Evolutionary conservation across 2,797 vertebrate genomes (phyloP).

Genomic region (Trichosurus vulpecula): DNA sequence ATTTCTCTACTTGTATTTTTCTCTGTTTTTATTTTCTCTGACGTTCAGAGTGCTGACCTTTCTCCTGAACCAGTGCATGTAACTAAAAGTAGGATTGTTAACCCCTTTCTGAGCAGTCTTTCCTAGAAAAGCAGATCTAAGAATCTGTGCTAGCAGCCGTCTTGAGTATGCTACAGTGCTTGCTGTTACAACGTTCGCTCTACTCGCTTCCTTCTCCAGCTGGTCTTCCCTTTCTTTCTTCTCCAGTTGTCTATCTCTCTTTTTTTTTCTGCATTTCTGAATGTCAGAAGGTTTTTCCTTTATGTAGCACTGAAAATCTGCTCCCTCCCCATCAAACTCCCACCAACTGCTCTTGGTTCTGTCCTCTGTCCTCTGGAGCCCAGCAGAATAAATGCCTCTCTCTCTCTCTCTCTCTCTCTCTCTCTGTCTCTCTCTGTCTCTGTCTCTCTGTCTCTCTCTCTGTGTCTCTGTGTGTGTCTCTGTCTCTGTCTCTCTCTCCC

Average conservation of each 20-base stretch:
- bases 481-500: no score
- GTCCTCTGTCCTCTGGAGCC: neutral
- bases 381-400: neutral
- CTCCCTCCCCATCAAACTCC: neutral
- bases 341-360: neutral
- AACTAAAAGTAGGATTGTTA: no score
- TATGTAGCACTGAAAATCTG: neutral
- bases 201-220: neutral
- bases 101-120: no score
- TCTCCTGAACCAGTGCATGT: no score
- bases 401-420: neutral
- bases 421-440: accelerated
- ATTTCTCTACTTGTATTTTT: no score
- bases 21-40: no score
- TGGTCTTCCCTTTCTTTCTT: neutral
- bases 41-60: no score
- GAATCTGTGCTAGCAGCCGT: no score
- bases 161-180: no score
- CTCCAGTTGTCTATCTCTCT: neutral
- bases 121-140: no score
- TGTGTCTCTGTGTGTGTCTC: neutral
- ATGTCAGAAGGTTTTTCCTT: neutral
- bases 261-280: neutral
- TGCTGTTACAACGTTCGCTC: no score
- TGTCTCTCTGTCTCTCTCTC: no score